Conservation (phyloP, 1,140 invertebrate species). For the Neodiprion virginianus region DNA sequence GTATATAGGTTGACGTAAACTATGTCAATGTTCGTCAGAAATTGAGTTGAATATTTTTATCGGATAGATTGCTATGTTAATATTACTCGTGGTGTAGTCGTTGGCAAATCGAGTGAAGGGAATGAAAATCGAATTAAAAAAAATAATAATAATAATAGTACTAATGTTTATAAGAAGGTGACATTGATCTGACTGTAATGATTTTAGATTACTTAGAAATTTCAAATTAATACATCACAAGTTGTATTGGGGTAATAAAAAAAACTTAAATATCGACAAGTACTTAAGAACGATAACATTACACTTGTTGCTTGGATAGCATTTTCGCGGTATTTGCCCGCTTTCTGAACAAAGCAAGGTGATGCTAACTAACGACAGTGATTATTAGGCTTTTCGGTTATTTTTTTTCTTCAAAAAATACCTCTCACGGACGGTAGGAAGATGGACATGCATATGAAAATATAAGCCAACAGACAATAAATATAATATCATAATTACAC, state of each 20-base stretch:
- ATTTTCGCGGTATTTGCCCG: constrained; percentile 20
- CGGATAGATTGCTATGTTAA: too few species aligned
- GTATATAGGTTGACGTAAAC: too few species aligned
- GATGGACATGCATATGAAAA: not conserved
- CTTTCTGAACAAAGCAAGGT: constrained; percentile 14
- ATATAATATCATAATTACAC: too few species aligned
- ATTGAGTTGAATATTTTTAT: too few species aligned
- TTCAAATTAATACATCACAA: not conserved
- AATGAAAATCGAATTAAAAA: constrained; percentile 19
- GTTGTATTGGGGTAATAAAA: not conserved
- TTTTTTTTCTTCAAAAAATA: not conserved
- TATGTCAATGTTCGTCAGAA: too few species aligned
- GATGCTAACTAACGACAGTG: not conserved
- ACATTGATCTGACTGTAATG: not conserved
- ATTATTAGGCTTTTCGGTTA: not conserved
- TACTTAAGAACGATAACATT: constrained; percentile 1
- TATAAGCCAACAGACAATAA: too few species aligned
- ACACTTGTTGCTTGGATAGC: constrained; percentile 1
- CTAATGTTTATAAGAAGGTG: not conserved
- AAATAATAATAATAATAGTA: not conserved
- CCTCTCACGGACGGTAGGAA: not conserved
- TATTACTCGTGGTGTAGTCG: too few species aligned
- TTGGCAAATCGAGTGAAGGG: too few species aligned
- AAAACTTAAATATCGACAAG: not conserved
- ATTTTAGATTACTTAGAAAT: too few species aligned